A percentile compares a stretch with the other conserved stretches of the same genome.
Conservation (phyloP, 2,113 vertebrate species). For the Zosterops pallidus region DNA sequence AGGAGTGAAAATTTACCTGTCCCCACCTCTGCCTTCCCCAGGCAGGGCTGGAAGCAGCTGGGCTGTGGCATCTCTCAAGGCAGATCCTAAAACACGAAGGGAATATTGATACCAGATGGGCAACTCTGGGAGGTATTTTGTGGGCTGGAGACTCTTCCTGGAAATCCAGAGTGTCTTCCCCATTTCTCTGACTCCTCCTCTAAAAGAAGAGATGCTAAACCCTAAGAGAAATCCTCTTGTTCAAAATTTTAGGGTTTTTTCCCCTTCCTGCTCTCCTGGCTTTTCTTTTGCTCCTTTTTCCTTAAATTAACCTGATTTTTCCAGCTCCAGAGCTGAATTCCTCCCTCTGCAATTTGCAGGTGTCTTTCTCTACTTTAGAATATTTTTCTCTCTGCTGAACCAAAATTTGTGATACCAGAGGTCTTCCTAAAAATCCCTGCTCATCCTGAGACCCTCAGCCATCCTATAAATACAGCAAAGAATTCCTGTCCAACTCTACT, state of each 20-base stretch:
- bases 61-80: not conserved
- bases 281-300: not conserved
- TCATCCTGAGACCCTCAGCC: not conserved
- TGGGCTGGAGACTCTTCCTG: rapidly evolving
- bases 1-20: not conserved
- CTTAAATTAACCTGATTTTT: not conserved
- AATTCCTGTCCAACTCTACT: not conserved
- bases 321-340: not conserved
- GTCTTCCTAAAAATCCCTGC: not conserved
- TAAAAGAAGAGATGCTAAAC: not conserved
- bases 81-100: not conserved
- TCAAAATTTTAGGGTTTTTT: not conserved
- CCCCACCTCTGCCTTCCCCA: not conserved
- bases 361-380: too few species aligned
- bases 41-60: not conserved
- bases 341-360: not conserved
- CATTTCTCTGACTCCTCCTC: not conserved
- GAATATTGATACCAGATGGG: not conserved
- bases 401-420: not conserved
- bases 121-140: not conserved
- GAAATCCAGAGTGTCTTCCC: not conserved
- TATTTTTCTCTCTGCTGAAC: not conserved
- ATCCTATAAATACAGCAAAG: not conserved
- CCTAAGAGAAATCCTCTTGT: not conserved
- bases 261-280: not conserved